These are phyloP conservation scores for Caloenas nicobarica DNA, from an alignment of 2,113 vertebrate species.

Conservation along the genomic window DNA sequence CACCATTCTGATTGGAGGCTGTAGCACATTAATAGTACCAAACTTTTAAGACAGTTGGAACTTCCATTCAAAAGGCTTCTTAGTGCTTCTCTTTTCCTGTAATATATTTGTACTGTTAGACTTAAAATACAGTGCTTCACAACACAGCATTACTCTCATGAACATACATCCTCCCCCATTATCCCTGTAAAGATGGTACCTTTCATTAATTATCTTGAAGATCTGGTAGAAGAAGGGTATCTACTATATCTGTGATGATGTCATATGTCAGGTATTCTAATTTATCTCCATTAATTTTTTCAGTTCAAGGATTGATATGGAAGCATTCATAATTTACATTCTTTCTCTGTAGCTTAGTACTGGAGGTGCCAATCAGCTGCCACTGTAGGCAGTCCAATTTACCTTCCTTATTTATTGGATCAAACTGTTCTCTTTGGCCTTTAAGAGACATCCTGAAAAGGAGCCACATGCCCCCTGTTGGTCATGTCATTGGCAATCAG, in stretches of 20 bases:
- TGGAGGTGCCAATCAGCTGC: neutral
- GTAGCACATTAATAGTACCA: neutral
- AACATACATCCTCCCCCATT: accelerated
- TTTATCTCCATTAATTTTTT: neutral
- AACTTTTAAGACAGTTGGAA: neutral
- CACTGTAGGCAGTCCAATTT: neutral
- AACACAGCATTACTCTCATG: neutral
- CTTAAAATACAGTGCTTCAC: neutral
- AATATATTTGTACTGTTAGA: neutral
- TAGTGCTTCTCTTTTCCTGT: neutral
- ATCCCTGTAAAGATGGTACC: neutral
- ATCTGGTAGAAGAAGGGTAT: neutral
- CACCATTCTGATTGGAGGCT: neutral
- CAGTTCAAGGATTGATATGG: neutral
- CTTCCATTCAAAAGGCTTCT: neutral
- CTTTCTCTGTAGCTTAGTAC: neutral
- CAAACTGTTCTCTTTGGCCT: neutral
- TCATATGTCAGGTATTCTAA: neutral
- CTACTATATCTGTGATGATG: neutral
- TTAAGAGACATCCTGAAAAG: neutral
- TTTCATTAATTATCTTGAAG: neutral
- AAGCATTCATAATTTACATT: neutral
- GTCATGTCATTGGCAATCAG: neutral
- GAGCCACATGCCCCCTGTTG: neutral
- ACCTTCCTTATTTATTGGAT: neutral